These are phyloP conservation scores for Picus viridis DNA, from an alignment of 2,797 vertebrate genomes.

Conservation along the genomic window DNA sequence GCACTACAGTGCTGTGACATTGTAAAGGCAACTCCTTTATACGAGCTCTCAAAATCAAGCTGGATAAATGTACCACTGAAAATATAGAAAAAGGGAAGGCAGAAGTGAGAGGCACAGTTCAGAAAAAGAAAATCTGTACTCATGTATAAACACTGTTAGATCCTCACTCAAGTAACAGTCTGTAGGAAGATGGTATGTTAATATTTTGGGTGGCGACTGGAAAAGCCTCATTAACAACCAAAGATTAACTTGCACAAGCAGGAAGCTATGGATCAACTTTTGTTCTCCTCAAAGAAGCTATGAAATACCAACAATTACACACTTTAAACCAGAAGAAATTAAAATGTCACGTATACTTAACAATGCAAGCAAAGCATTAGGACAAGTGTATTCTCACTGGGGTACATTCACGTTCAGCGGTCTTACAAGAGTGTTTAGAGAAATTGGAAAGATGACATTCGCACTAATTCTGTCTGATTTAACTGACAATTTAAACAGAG, in stretches of 20 bases:
- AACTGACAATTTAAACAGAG: conserved; percentile 28
- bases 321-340: background rate
- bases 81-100: background rate
- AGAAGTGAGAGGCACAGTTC: background rate
- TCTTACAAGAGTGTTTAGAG: conserved; percentile 14
- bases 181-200: background rate
- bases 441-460: conserved; percentile 22
- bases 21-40: background rate
- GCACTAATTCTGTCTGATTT: conserved; percentile 36
- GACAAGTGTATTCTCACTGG: background rate
- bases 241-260: background rate
- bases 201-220: background rate
- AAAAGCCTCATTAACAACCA: background rate
- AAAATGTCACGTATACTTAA: background rate
- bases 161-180: background rate
- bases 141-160: background rate
- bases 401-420: background rate
- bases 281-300: background rate
- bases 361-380: background rate
- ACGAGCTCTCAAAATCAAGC: background rate
- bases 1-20: background rate
- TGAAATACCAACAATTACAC: background rate
- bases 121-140: background rate
- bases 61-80: background rate
- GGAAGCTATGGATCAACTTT: background rate